Base-by-base conservation (phyloP, 2,797 vertebrate species). In the Hybognathus amarus region DNA sequence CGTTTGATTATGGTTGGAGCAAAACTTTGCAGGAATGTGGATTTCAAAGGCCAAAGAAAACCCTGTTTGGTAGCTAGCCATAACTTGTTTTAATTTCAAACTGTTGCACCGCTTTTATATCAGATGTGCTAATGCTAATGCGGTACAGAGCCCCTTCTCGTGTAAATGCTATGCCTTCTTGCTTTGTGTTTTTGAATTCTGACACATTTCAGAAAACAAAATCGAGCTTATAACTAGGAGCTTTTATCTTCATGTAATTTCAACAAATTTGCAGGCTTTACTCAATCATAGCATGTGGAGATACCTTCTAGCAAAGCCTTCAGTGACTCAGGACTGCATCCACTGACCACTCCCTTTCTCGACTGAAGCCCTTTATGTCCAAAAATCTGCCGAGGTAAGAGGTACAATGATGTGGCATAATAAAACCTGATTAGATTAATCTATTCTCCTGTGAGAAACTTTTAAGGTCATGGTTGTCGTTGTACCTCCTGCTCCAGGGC, bases 401-500 rank as follows among this genome's bases (percentile, higher is more conserved):
- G n/a, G 4, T 4, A 84, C 47, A 54, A 68, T 36, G 56, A 76
- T 8, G 18, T 42, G 45, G n/a, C 40, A 47, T 15, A 69, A 17
- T 30, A 6, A 59, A 77, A 30, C 10, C 61, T 61, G 2, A 47
- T 54, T 17, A 24, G 18, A 45, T 45, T 33, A 59, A 79, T 27
- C 20, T 77, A 59, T 47, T 80, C 9, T 71, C 15, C 12, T 27
- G 18, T 36, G 15, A 59, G 50, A 33, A 42, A 45, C 24, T n/a
- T 77, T 63, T 17, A 54, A 36, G 8, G 18, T 63, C 6, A 59
- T 17, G 47, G 27, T 12, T 77, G 15, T 1, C 38, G 22, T 30
- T 76, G 45, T 90, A 94, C 92, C 92, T 94, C 91, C 12, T 89
- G 77, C 80, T 93, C 78, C 56, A 93, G 77, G 18, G 84, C 87